phyloP scores from a whole-genome alignment of 2,888 invertebrate species.

The Boloria euphrosyne region DNA sequence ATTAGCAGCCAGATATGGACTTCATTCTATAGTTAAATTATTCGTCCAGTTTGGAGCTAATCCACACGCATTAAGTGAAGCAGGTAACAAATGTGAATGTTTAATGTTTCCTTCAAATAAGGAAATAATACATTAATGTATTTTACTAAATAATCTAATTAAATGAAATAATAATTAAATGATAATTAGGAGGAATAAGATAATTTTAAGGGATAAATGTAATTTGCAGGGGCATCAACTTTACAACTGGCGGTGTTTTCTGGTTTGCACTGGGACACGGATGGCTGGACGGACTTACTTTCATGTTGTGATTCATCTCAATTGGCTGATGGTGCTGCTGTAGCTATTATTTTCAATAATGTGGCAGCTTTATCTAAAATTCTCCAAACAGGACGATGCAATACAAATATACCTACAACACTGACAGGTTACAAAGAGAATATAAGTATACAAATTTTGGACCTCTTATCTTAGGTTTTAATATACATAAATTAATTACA shows the following conservation, averaged over 20 bases:
- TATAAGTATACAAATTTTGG: too few species aligned
- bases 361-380: conserved; percentile 63
- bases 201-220: not conserved
- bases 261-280: conserved; percentile 62
- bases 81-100: conserved; percentile 54
- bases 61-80: conserved; percentile 68
- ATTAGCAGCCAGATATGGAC: conserved; percentile 68
- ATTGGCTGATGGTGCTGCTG: conserved; percentile 75
- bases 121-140: not conserved
- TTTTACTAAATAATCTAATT: too few species aligned
- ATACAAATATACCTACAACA: conserved; percentile 70
- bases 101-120: not conserved
- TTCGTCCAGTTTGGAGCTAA: conserved; percentile 69
- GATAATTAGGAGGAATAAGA: too few species aligned
- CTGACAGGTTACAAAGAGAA: conserved; percentile 61
- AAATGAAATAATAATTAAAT: too few species aligned
- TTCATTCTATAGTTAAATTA: conserved; percentile 57
- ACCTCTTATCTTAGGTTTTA: too few species aligned
- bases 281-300: conserved; percentile 65
- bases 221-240: conserved; percentile 67
- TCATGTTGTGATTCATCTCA: conserved; percentile 75
- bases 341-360: conserved; percentile 72
- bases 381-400: conserved; percentile 70
- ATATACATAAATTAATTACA: conserved; percentile 40
- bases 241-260: conserved; percentile 74